phyloP scores from a whole-genome alignment of 2,888 invertebrate genomes.

The Ryuthela nishihirai region DNA sequence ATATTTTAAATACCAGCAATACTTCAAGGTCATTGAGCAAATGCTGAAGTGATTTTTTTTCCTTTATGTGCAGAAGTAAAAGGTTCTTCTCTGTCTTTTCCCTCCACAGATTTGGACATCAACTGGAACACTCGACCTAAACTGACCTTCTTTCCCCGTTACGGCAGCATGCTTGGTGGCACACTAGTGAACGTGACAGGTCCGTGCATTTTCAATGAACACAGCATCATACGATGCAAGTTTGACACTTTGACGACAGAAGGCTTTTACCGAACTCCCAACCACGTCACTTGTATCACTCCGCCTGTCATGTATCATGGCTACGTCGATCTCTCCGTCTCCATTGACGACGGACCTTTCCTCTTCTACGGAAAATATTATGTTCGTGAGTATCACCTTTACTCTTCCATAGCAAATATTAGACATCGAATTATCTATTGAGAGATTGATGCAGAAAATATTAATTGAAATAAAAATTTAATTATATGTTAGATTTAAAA shows the following conservation, averaged over 20 bases:
- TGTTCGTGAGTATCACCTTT: constrained; percentile 81
- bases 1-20: no score
- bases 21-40: no score
- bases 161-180: constrained; percentile 96
- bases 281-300: constrained; percentile 84
- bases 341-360: constrained; percentile 74
- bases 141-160: constrained; percentile 85
- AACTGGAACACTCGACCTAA: constrained; percentile 56
- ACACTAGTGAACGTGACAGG: constrained; percentile 95
- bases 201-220: constrained; percentile 76
- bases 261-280: constrained; percentile 55
- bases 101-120: constrained; percentile 39
- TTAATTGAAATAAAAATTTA: no score
- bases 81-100: no score
- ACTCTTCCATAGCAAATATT: no score
- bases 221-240: constrained; percentile 63
- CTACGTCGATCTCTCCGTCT: constrained; percentile 78
- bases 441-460: no score
- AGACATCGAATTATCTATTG: no score
- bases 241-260: constrained; percentile 46
- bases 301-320: constrained; percentile 83
- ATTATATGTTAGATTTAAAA: no score
- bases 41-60: no score
- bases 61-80: no score
- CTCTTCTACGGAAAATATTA: constrained; percentile 86